Evolutionary conservation across 2,113 vertebrate genomes (phyloP), one percentile per base, ranked within the genome.

Genomic region (Nanorana parkeri): DNA sequence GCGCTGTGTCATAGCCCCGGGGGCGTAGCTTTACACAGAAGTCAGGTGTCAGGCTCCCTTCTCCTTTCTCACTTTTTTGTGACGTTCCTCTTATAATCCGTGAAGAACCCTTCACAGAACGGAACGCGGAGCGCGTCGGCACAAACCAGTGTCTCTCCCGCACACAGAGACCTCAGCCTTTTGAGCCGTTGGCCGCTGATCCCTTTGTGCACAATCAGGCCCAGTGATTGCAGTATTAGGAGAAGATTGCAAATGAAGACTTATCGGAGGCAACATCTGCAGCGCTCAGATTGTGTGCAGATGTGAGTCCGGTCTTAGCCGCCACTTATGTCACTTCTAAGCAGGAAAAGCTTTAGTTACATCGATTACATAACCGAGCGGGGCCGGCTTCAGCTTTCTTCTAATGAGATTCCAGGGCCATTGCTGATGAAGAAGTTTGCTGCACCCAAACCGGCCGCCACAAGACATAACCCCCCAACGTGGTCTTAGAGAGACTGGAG

Each of bases 221-320:
- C 28, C 26, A 41, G 72, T 74, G 72, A 74, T 74, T 74, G 60
- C 32, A 60, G 55, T 20, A 60, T 74, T 74, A 74, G 55, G 19
- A 74, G 55, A 74, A 36, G 72, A 74, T 74, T 74, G 72, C 55
- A 74, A 60, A 60, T n/a, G 11, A 5, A 24, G 28, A 17, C n/a
- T 60, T 74, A 74, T 60, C 19, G 24, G 28, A n/a, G 58, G 60
- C 26, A 60, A 74, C 56, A 56, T 56, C 55, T 74, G 72, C 23
- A 74, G 55, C n/a, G 41, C 68, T 54, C 55, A 60, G 16, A 74
- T 29, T 32, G 17, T 26, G 16, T 74, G 32, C 6, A 72, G 23
- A 56, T 24, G 51, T 71, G 23, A 8, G 10, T 41, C 47, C 19
- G 21, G n/a, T 47, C 13, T 3, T 5, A 68, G 68, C 47, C 15